Evolutionary conservation across 2,888 invertebrate genomes (phyloP).

Genomic region (Branchipolynoe longqiensis): DNA sequence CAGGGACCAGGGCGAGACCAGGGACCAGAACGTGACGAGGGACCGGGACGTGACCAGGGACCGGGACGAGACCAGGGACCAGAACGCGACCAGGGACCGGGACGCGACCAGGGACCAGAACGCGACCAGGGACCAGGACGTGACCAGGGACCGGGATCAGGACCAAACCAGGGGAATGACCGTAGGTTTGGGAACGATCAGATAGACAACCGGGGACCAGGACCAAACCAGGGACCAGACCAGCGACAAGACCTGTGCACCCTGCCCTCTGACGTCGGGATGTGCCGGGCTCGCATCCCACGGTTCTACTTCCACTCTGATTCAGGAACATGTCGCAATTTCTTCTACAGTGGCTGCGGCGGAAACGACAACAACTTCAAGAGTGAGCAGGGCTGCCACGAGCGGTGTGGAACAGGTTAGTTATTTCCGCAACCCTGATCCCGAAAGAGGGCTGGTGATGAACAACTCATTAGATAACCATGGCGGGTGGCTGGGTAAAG

Average conservation of each 20-base stretch:
- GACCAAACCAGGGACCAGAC: neutral
- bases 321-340: constrained; percentile 85
- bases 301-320: constrained; percentile 85
- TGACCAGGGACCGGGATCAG: neutral
- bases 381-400: constrained; percentile 85
- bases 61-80: neutral
- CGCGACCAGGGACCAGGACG: neutral
- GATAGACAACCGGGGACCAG: no score
- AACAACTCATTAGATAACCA: no score
- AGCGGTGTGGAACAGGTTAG: constrained; percentile 9
- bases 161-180: constrained; percentile 2
- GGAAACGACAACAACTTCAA: constrained; percentile 69
- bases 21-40: neutral
- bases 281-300: constrained; percentile 71
- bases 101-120: neutral
- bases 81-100: neutral
- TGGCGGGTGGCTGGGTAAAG: no score
- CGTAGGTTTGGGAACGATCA: no score
- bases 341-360: constrained; percentile 66
- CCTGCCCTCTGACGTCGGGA: constrained; percentile 83
- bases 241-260: constrained; percentile 82
- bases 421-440: no score
- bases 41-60: neutral
- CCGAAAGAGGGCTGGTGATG: no score
- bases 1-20: no score